These are phyloP conservation scores for Sarcophaga variegata DNA, from an alignment of 2,888 invertebrate genomes.

Conservation along the genomic window DNA sequence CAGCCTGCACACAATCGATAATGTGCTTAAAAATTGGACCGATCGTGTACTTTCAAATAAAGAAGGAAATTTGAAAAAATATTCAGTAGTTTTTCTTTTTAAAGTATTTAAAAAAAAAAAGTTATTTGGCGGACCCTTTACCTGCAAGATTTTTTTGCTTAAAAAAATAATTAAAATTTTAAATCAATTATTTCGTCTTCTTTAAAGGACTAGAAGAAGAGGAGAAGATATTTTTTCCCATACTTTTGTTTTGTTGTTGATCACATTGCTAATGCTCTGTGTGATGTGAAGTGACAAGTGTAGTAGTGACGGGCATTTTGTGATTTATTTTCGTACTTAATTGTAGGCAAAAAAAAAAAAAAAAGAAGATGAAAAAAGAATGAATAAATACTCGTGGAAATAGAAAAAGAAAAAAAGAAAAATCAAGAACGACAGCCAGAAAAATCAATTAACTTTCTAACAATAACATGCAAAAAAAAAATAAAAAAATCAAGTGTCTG, in stretches of 20 bases:
- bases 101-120: too few relatives aligned
- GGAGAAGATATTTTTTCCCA: not conserved
- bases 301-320: conserved; percentile 51
- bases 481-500: conserved; percentile 30
- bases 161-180: too few relatives aligned
- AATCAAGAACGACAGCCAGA: conserved; percentile 54
- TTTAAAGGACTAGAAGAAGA: not conserved
- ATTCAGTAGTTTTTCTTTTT: too few relatives aligned
- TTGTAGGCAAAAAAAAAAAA: conserved; percentile 27
- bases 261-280: conserved; percentile 22
- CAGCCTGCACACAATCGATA: too few relatives aligned
- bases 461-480: conserved; percentile 48
- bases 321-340: conserved; percentile 69
- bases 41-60: too few relatives aligned
- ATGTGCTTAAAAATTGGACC: too few relatives aligned
- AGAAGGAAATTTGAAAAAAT: too few relatives aligned
- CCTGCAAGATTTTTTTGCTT: too few relatives aligned
- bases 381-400: conserved; percentile 2
- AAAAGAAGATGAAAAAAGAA: not conserved
- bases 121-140: too few relatives aligned
- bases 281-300: conserved; percentile 44
- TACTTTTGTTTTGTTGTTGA: conserved; percentile 12
- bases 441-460: conserved; percentile 67
- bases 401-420: conserved; percentile 28
- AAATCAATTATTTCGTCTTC: too few relatives aligned